phyloP scores from a whole-genome alignment of 2,797 vertebrate species.

The Choloepus didactylus region DNA sequence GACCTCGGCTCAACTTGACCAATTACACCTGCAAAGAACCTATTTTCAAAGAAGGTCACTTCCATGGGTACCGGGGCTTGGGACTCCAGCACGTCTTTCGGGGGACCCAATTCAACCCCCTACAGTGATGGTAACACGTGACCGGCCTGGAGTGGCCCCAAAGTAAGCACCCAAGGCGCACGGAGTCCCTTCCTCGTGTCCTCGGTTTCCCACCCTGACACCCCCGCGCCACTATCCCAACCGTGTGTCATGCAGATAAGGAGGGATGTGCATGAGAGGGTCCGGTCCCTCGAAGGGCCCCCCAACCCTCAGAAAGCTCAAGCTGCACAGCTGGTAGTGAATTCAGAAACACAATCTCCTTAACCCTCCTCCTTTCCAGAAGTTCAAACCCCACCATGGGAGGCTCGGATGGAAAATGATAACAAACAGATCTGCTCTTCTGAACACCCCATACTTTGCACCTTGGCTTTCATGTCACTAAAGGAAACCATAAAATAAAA shows the following conservation, averaged over 20 bases:
- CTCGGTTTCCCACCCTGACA: not conserved
- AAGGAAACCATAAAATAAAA: not conserved
- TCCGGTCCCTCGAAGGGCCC: fast-evolving
- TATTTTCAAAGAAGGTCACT: too few species aligned
- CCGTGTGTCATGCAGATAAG: not conserved
- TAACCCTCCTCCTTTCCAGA: not conserved
- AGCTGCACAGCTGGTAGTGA: not conserved
- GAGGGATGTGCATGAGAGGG: not conserved
- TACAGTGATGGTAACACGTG: too few species aligned
- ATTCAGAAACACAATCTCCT: not conserved
- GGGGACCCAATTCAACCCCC: too few species aligned
- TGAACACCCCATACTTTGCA: not conserved
- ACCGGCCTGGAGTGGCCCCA: not conserved
- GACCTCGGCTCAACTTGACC: too few species aligned
- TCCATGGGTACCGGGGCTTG: too few species aligned
- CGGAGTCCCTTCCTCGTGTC: fast-evolving
- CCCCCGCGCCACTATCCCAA: fast-evolving
- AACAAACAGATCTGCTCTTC: not conserved
- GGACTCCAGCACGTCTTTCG: too few species aligned
- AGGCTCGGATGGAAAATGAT: not conserved
- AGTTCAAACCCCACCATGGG: not conserved
- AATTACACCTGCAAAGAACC: too few species aligned
- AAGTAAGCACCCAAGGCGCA: not conserved
- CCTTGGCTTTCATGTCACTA: not conserved
- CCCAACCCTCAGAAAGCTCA: not conserved